These are phyloP conservation scores for Calephelis nemesis DNA, from an alignment of 1,140 invertebrate species.

Conservation along the genomic window DNA sequence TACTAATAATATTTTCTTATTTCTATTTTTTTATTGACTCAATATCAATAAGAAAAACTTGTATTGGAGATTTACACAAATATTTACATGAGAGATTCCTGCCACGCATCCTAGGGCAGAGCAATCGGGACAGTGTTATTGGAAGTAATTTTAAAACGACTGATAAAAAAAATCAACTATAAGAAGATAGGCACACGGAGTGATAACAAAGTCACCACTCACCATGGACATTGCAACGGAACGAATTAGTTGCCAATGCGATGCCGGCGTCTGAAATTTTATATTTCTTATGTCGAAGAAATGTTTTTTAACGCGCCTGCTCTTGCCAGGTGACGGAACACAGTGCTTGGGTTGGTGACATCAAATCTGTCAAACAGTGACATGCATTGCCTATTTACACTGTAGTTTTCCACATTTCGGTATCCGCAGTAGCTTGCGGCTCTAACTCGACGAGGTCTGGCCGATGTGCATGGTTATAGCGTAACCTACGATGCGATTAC, in stretches of 20 bases:
- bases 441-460: conserved; percentile 55
- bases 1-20: no score
- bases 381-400: conserved; percentile 78
- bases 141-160: no score
- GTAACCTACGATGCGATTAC: conserved; percentile 76
- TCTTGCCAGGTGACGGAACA: conserved; percentile 77
- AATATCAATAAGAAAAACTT: no score
- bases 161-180: no score
- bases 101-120: no score
- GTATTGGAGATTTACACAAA: no score
- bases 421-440: conserved; percentile 43
- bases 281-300: background rate
- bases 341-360: conserved; percentile 78
- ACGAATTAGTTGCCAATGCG: background rate
- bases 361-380: conserved; percentile 79
- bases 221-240: background rate
- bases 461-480: conserved; percentile 76
- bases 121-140: no score
- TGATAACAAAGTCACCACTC: no score
- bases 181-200: no score
- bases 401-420: conserved; percentile 48
- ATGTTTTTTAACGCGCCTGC: conserved; percentile 50
- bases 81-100: no score
- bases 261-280: background rate
- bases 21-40: no score